Evolutionary conservation across 1,140 invertebrate species (phyloP), one percentile per base, ranked within the genome.

Genomic region (Sitobion miscanthi): DNA sequence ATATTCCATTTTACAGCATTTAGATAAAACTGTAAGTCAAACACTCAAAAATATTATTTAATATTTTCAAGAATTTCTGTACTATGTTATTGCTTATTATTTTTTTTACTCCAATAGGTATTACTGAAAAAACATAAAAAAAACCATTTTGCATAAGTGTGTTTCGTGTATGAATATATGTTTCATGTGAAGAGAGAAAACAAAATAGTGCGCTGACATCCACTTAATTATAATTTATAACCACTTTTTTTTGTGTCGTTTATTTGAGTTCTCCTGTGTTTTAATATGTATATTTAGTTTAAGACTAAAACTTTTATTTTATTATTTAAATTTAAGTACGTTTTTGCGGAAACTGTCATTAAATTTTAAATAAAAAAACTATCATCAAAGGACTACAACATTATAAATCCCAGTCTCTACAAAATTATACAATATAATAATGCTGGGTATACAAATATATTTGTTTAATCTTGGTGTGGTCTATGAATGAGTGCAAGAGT

Each of bases 21-120:
- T n/a, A 17, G 5, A n/a, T n/a, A n/a, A n/a, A n/a, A 77, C 17
- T 3, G 14, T 77, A 1, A n/a, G 4, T n/a, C 0, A n/a, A n/a
- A 69, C 30, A n/a, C 11, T n/a, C 62, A 17, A 69, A n/a, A 5
- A 77, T 20, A 35, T 77, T 77, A n/a, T 42, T 42, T 42, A 42
- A 42, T 42, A 42, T 77, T 77, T n/a, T 35, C n/a, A 9, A n/a
- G 8, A 57, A n/a, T n/a, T n/a, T 35, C 4, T 35, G 5, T n/a
- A 77, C n/a, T 17, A n/a, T 0, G 3, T 69, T 62, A 62, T 69
- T 69, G 9, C 30, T n/a, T 69, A 30, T 69, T 30, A 62, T 30
- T 62, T 30, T 8, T 62, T 62, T 11, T n/a, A 69, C 3, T 69
- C 14, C n/a, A 77, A 77, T 35, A 42, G 42, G 42, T 42, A 42